These are phyloP conservation scores for Leptobrachium ailaonicum DNA, from an alignment of 2,113 vertebrate species.

Conservation along the genomic window DNA sequence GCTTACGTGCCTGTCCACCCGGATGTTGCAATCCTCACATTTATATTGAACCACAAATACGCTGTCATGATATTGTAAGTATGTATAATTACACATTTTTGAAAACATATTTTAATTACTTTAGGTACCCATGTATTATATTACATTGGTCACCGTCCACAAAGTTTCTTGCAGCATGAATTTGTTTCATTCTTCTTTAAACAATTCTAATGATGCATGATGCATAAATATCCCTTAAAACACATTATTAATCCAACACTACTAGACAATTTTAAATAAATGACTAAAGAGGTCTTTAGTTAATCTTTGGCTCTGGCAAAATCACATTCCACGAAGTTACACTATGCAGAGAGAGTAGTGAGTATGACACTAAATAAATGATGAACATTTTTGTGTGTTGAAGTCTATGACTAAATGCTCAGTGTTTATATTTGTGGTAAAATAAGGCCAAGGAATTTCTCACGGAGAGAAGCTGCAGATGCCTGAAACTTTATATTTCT, in stretches of 20 bases:
- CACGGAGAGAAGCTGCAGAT: slow-evolving; percentile 42
- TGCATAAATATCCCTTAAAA: background rate
- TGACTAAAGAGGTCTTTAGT: slow-evolving; percentile 10
- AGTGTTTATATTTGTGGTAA: slow-evolving; percentile 39
- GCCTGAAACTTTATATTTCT: slow-evolving; percentile 11
- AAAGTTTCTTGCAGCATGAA: background rate
- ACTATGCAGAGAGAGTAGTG: slow-evolving; percentile 24
- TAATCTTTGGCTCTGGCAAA: slow-evolving; percentile 13
- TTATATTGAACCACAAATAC: too few relatives aligned
- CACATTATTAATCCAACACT: background rate
- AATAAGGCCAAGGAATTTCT: slow-evolving; percentile 39
- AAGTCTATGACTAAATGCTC: slow-evolving; percentile 21
- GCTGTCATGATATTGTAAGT: too few relatives aligned
- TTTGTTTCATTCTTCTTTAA: background rate
- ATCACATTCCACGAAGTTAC: slow-evolving; percentile 14
- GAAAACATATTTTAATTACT: too few relatives aligned
- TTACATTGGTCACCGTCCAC: background rate
- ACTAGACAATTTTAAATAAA: slow-evolving; percentile 8
- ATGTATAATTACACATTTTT: too few relatives aligned
- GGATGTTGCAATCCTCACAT: too few relatives aligned
- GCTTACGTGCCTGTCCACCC: too few relatives aligned
- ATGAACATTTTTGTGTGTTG: slow-evolving; percentile 8
- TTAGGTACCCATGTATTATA: too few relatives aligned
- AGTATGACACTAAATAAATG: slow-evolving; percentile 34
- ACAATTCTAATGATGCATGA: background rate